phyloP scores from a whole-genome alignment of 2,888 invertebrate genomes.

The Nemurella pictetii region DNA sequence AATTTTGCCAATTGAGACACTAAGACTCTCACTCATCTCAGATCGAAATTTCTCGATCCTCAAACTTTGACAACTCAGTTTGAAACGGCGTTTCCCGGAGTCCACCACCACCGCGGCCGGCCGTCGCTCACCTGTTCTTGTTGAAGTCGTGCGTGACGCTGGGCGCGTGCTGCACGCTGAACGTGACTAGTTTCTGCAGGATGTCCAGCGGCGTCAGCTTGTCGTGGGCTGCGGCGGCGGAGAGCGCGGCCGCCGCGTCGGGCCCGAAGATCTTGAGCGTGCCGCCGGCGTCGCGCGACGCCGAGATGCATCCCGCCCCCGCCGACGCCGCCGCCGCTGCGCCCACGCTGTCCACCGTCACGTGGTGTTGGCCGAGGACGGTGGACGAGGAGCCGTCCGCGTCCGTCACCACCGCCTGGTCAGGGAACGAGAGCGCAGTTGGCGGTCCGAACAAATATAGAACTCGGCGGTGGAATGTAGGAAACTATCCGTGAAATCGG shows the following conservation, averaged over 20 bases:
- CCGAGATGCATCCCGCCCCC: constrained; percentile 37
- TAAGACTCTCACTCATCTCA: too few relatives aligned
- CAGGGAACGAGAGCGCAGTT: too few relatives aligned
- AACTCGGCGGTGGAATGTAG: too few relatives aligned
- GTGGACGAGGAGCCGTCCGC: constrained; percentile 58
- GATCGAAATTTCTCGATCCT: too few relatives aligned
- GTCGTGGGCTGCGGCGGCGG: constrained; percentile 41
- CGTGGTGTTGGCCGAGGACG: constrained; percentile 70
- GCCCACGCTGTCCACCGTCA: constrained; percentile 64
- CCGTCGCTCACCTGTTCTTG: constrained; percentile 48
- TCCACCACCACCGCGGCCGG: too few relatives aligned
- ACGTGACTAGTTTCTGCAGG: constrained; percentile 61
- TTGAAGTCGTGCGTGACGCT: constrained; percentile 65
- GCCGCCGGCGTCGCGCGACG: constrained; percentile 48
- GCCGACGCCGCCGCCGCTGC: constrained; percentile 49
- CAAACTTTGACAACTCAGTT: too few relatives aligned
- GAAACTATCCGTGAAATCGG: too few relatives aligned
- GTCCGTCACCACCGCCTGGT: constrained; percentile 58
- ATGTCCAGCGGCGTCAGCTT: constrained; percentile 47
- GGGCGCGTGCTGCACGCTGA: constrained; percentile 62
- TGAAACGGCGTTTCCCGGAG: too few relatives aligned
- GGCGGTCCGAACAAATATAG: too few relatives aligned
- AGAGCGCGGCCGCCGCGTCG: constrained; percentile 44
- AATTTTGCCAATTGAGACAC: too few relatives aligned
- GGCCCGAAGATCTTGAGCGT: constrained; percentile 51